A percentile compares a stretch with the other conserved stretches of the same genome.
Conservation (phyloP, 2,888 invertebrate genomes). For the Rhagophthalmus giganteus region DNA sequence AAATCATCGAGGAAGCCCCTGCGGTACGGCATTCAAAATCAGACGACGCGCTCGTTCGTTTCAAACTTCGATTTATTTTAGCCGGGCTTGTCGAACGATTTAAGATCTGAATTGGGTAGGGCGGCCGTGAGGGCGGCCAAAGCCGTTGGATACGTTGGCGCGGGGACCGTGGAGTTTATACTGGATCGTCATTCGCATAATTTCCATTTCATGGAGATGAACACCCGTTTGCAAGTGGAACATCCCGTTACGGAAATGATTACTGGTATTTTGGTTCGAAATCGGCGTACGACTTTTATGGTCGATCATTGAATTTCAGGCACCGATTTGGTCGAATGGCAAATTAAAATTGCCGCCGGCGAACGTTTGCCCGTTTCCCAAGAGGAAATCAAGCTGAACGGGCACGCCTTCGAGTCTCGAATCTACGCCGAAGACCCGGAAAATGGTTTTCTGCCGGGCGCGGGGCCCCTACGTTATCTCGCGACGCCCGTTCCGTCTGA, state of each 20-base stretch:
- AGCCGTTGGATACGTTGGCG: slow-evolving; percentile 96
- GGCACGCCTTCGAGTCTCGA: slow-evolving; percentile 95
- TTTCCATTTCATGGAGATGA: slow-evolving; percentile 99
- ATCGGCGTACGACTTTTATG: slow-evolving; percentile 2
- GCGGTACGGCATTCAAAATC: slow-evolving; percentile 65
- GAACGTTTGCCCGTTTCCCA: slow-evolving; percentile 82
- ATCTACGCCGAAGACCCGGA: slow-evolving; percentile 92
- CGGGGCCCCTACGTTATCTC: slow-evolving; percentile 80
- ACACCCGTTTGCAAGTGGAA: slow-evolving; percentile 93
- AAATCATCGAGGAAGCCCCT: slow-evolving; percentile 98
- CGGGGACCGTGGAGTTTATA: slow-evolving; percentile 98
- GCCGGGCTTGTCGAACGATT: slow-evolving; percentile 81
- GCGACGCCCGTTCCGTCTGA: slow-evolving; percentile 67
- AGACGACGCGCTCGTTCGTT: neutral
- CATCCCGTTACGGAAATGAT: slow-evolving; percentile 98
- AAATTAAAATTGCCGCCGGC: slow-evolving; percentile 86
- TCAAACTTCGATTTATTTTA: slow-evolving; percentile 50
- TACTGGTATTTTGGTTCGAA: slow-evolving; percentile 63
- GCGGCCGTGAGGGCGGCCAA: slow-evolving; percentile 93
- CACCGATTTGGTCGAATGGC: slow-evolving; percentile 98
- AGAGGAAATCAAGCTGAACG: slow-evolving; percentile 72
- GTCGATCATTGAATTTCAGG: slow-evolving; percentile 50
- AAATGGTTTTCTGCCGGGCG: slow-evolving; percentile 89
- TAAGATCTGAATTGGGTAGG: slow-evolving; percentile 77
- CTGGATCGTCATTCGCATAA: slow-evolving; percentile 81